phyloP scores from a whole-genome alignment of 2,113 vertebrate genomes.

The Cranoglanis bouderius region DNA sequence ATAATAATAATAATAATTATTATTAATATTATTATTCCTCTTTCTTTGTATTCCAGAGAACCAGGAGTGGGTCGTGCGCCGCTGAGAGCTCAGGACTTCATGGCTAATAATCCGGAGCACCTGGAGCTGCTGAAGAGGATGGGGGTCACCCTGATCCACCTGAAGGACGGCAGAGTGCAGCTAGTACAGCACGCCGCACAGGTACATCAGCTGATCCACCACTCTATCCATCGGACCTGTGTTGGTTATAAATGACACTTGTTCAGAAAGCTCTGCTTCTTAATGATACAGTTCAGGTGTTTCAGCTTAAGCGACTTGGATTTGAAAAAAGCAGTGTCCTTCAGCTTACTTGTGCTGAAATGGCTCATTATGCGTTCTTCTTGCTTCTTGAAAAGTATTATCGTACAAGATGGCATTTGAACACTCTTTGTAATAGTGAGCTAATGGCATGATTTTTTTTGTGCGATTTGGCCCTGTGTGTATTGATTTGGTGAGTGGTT shows the following conservation, averaged over 20 bases:
- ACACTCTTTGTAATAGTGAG: not conserved
- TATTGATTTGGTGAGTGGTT: not conserved
- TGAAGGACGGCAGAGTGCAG: constrained; percentile 96
- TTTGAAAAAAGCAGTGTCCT: too few relatives aligned
- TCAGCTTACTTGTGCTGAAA: too few relatives aligned
- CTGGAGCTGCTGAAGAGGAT: constrained; percentile 95
- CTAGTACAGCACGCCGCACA: constrained; percentile 96
- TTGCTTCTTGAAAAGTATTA: too few relatives aligned
- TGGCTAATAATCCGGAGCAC: constrained; percentile 97
- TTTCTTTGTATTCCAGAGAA: constrained; percentile 60
- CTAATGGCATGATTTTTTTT: too few relatives aligned
- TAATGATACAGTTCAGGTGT: not conserved
- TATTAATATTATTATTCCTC: not conserved
- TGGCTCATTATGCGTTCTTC: too few relatives aligned
- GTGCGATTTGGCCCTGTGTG: not conserved
- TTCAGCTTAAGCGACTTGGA: too few relatives aligned
- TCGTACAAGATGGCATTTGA: too few relatives aligned
- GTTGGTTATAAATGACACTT: not conserved
- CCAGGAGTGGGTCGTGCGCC: constrained; percentile 84
- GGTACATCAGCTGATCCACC: constrained; percentile 64
- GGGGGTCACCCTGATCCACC: constrained; percentile 97
- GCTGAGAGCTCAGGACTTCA: constrained; percentile 94
- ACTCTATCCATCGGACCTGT: not conserved
- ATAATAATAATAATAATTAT: not conserved
- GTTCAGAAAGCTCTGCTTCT: not conserved